Percentiles rank a stretch among this genome's conserved stretches.
phyloP scores from a whole-genome alignment of 1,140 invertebrate genomes.

The Cylas formicarius region DNA sequence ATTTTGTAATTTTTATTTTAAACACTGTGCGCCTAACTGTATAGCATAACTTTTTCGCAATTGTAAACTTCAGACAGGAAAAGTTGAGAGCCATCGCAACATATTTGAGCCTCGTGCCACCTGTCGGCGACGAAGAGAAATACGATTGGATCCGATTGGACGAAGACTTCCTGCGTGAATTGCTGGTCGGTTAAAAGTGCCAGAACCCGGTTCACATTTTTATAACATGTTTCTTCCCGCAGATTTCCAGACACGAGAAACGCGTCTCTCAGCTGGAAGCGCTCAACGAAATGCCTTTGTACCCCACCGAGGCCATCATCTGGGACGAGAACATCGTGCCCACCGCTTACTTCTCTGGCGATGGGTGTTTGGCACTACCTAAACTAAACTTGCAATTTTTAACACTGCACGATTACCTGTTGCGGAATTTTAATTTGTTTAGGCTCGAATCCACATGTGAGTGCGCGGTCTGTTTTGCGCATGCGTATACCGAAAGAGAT shows the following conservation, averaged over 20 bases:
- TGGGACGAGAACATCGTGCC: conserved; percentile 99
- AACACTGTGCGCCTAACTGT: too few relatives aligned
- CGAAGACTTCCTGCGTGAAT: conserved; percentile 74
- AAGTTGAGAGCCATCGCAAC: conserved; percentile 78
- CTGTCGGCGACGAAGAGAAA: conserved; percentile 57
- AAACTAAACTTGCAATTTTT: conserved; percentile 98
- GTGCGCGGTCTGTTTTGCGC: conserved; percentile 38
- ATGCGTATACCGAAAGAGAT: not conserved
- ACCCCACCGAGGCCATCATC: conserved; percentile 96
- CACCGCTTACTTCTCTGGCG: conserved; percentile 92
- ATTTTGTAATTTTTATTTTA: too few relatives aligned
- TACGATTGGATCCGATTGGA: conserved; percentile 69
- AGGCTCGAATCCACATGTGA: conserved; percentile 94
- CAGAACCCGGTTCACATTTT: not conserved
- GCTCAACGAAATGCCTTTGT: conserved; percentile 96
- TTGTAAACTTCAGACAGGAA: conserved; percentile 64
- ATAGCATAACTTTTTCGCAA: too few relatives aligned
- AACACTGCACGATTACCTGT: conserved; percentile 95
- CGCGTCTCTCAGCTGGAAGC: conserved; percentile 88
- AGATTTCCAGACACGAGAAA: conserved; percentile 81
- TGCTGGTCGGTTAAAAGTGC: conserved; percentile 57
- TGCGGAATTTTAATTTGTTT: conserved; percentile 97
- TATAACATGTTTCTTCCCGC: conserved; percentile 14
- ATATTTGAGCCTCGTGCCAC: conserved; percentile 79
- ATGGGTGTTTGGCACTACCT: conserved; percentile 90